These are phyloP conservation scores for Corbicula japonica DNA, from an alignment of 2,888 invertebrate genomes.

Conservation along the genomic window DNA sequence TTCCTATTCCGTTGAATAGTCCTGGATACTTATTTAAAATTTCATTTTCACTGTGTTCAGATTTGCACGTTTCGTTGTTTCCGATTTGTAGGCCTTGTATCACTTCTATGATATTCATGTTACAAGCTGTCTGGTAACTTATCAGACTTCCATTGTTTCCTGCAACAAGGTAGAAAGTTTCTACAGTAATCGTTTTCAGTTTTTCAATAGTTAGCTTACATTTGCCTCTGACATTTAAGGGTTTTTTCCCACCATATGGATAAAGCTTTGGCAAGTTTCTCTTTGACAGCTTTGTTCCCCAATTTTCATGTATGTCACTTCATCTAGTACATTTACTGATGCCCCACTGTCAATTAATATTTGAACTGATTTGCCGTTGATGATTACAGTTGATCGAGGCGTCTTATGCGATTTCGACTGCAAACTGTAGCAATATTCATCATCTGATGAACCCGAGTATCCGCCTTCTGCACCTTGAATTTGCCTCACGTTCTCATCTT, in stretches of 20 bases:
- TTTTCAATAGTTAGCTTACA: conserved; percentile 37
- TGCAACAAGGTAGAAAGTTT: conserved; percentile 47
- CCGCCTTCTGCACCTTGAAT: too few relatives aligned
- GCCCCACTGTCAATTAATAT: conserved; percentile 56
- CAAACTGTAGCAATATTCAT: too few relatives aligned
- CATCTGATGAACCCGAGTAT: too few relatives aligned
- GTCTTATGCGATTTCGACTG: too few relatives aligned
- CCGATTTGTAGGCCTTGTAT: conserved; percentile 18
- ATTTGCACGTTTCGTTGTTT: conserved; percentile 57
- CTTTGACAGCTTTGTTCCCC: conserved; percentile 23
- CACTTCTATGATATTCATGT: conserved; percentile 37
- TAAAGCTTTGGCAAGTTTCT: conserved; percentile 21
- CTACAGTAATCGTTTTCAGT: not conserved
- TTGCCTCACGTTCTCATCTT: too few relatives aligned
- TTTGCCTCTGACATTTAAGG: conserved; percentile 23
- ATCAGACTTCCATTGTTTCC: conserved; percentile 48
- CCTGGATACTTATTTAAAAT: conserved; percentile 39
- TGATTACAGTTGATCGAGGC: not conserved
- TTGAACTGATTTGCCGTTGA: not conserved
- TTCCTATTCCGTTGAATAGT: too few relatives aligned
- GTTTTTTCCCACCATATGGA: conserved; percentile 39
- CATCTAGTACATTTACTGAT: conserved; percentile 57
- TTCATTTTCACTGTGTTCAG: conserved; percentile 24
- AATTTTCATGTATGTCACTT: conserved; percentile 34
- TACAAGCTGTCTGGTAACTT: conserved; percentile 37